Evolutionary conservation across 2,888 invertebrate species (phyloP).

Genomic region (Eilema sororculum): DNA sequence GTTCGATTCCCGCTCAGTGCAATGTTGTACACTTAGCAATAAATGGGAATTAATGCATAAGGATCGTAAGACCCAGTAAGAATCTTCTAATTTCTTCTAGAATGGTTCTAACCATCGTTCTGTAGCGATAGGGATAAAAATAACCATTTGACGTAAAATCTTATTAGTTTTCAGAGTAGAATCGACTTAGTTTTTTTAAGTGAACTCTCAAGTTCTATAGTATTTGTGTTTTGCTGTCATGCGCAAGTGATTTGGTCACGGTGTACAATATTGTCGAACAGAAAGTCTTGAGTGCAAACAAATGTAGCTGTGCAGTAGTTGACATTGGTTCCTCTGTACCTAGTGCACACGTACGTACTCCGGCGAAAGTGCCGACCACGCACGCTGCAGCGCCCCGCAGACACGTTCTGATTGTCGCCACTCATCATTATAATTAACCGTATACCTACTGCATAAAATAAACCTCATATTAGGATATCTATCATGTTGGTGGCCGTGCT

Average conservation of each 20-base stretch:
- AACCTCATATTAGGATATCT: slow-evolving; percentile 8
- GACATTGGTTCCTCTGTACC: slow-evolving; percentile 12
- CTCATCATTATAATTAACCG: slow-evolving; percentile 29
- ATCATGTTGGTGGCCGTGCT: neutral
- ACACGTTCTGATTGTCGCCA: slow-evolving; percentile 33
- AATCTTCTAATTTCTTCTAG: no score
- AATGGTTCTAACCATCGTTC: no score
- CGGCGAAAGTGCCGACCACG: slow-evolving; percentile 34
- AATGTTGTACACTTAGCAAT: neutral
- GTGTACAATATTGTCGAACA: neutral
- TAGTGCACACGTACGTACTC: neutral
- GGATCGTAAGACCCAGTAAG: neutral
- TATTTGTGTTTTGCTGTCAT: no score
- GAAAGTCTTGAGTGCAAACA: slow-evolving; percentile 2
- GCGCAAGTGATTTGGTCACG: no score
- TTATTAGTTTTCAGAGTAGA: neutral
- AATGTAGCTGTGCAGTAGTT: slow-evolving; percentile 8
- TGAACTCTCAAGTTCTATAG: no score
- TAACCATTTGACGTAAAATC: neutral
- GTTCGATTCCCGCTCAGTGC: neutral
- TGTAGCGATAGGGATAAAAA: no score
- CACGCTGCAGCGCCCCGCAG: slow-evolving; percentile 13
- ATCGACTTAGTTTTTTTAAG: no score
- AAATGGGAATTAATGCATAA: neutral
- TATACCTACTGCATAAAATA: slow-evolving; percentile 1